phyloP scores from a whole-genome alignment of 2,888 invertebrate species.

The Eupithecia exiguata region DNA sequence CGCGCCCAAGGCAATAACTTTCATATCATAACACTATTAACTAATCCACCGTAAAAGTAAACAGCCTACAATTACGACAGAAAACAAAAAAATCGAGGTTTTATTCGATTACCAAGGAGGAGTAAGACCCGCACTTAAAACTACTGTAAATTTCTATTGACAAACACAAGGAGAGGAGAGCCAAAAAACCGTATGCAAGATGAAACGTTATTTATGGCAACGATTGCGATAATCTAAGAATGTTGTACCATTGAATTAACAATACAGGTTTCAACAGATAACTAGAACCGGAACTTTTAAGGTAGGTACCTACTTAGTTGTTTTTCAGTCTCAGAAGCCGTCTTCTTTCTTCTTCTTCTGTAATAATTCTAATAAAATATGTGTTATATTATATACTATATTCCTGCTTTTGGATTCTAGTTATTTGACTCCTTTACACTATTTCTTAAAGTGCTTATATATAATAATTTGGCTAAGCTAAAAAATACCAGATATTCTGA shows the following conservation, averaged over 20 bases:
- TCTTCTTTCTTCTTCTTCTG: too few species aligned
- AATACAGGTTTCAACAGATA: neutral
- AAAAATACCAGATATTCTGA: too few species aligned
- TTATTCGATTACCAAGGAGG: neutral
- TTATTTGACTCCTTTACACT: neutral
- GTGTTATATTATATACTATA: too few species aligned
- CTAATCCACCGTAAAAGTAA: neutral
- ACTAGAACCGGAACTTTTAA: neutral
- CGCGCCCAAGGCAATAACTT: slow-evolving; percentile 68
- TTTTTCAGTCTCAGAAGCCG: neutral
- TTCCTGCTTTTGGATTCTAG: neutral
- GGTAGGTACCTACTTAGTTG: neutral
- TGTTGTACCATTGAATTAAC: neutral
- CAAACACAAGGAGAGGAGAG: neutral
- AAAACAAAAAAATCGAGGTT: neutral
- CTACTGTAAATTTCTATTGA: neutral
- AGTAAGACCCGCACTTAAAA: neutral
- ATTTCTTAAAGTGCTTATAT: neutral
- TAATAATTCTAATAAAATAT: neutral
- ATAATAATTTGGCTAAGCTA: too few species aligned
- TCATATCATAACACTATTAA: neutral
- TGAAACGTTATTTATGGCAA: neutral
- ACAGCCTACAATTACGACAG: neutral
- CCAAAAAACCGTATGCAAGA: neutral
- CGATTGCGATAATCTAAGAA: neutral